Base-by-base conservation (phyloP, 2,888 invertebrate genomes). In the Anthoptus insignis region DNA sequence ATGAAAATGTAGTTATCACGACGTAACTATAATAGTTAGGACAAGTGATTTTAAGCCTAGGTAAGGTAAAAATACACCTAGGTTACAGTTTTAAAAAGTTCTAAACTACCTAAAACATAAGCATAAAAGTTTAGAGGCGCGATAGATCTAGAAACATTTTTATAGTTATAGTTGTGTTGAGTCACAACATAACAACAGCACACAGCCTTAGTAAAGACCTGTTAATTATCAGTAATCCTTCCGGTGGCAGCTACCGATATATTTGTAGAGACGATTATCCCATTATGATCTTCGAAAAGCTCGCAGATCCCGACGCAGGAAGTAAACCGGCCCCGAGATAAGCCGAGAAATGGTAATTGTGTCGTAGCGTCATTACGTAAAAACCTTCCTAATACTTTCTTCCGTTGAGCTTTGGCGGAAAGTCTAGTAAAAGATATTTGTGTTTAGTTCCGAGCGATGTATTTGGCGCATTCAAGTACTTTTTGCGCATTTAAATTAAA, bases 301-400 rank as follows among this genome's bases (percentile, higher is more conserved):
- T n/a, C n/a, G n/a, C n/a, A n/a, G n/a, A n/a, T 19, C 19, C 56
- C 56, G 56, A 42, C 45, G 42, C 45, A 42, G 57, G 57, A 57
- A 57, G 45, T 57, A 27, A 45, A 42, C 24, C 42, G 19, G 19
- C 19, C 42, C 16, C 42, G 3, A 8, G n/a, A 16, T 39, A 39
- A 19, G 42, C 19, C 19, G 19, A 19, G 16, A 42, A 16, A 4
- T 37, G 42, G 42, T 42, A 9, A 19, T 42, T 42, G 42, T 42
- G n/a, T 14, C 8, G 7, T 4, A 2, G 47, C n/a, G 13, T 47
- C 7, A 14, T 47, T 47, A 47, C 47, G 47, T 47, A n/a, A 47
- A 47, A 47, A 16, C 22, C 24, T 24, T n/a, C 7, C 22, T 24
- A 47, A 47, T 24, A 24, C 24, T 47, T 22, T 47, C 47, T 47